Conservation (phyloP, 2,797 vertebrate species). For the Brachyalestes nurse region DNA sequence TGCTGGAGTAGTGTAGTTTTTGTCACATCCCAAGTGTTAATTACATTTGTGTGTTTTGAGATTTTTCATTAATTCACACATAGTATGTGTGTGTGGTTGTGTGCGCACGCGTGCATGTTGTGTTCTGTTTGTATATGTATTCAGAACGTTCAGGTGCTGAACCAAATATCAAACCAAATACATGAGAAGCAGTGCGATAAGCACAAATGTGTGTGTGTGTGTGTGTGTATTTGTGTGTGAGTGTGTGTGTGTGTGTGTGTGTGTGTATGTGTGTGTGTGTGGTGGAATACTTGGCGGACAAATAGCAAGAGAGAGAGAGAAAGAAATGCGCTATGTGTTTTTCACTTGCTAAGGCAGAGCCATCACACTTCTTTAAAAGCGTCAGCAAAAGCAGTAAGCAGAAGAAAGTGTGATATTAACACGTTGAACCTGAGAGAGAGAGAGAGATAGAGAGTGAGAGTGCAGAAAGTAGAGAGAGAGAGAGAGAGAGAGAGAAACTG, state of each 20-base stretch:
- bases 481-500: not conserved
- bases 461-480: not conserved
- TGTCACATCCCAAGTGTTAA: not conserved
- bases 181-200: not conserved
- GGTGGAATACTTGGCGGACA: too few species aligned
- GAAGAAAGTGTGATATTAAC: constrained; percentile 1
- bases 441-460: not conserved
- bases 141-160: not conserved
- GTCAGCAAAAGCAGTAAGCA: not conserved
- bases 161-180: not conserved
- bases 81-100: not conserved
- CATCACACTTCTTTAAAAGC: not conserved
- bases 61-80: too few species aligned
- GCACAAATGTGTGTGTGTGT: not conserved
- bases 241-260: too few species aligned
- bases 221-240: not conserved
- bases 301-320: not conserved
- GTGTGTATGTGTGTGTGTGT: too few species aligned
- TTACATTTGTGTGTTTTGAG: too few species aligned
- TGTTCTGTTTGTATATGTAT: not conserved
- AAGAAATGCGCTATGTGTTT: not conserved
- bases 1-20: too few species aligned
- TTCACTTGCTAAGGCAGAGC: not conserved
- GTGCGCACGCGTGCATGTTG: not conserved
- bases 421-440: not conserved